Evolutionary conservation across 2,113 vertebrate genomes (phyloP), one percentile per base, ranked within the genome.

Genomic region (Sceloporus tristichus): DNA sequence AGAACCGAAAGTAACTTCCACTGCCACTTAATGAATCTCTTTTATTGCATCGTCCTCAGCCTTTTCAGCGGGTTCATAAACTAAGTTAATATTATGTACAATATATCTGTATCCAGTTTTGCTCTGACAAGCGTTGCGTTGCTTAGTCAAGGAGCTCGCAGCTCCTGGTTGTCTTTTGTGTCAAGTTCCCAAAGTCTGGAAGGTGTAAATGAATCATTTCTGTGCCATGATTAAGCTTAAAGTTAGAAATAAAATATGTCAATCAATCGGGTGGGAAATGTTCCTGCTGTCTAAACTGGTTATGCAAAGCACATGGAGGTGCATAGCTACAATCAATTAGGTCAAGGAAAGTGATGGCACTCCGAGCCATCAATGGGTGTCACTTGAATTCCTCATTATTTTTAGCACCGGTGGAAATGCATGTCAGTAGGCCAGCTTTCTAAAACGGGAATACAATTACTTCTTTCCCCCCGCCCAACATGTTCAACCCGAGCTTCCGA

Each of bases 191-290:
- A 84, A 95, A 94, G 90, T 93, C 89, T 92, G 88, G 94, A 92
- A 95, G 91, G 93, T 90, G 93, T 88, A 95, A 95, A 94, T 94
- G 93, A 93, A 94, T 94, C 94, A 94, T 95, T 88, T 88, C 92
- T 93, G 85, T 84, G 91, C 84, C 88, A 91, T 88, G 96, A 97
- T 96, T 95, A 96, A 95, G 94, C 95, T 95, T 77, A 95, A 96
- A 95, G 89, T 96, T 96, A 95, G 95, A 96, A 96, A 95, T 97
- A 96, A 96, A 97, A 96, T 95, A 95, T 94, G 97, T 97, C 97
- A 97, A 94, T 97, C 96, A 96, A 95, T 94, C 89, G 10, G 70
- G 94, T 92, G 94, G 93, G 96, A 95, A 97, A 93, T 92, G 89
- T 91, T 95, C 90, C 92, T 90, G 94, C 97, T 97, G 96, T 97